These are phyloP conservation scores for Pachyuromys duprasi DNA, from an alignment of 2,797 vertebrate genomes.

Conservation along the genomic window DNA sequence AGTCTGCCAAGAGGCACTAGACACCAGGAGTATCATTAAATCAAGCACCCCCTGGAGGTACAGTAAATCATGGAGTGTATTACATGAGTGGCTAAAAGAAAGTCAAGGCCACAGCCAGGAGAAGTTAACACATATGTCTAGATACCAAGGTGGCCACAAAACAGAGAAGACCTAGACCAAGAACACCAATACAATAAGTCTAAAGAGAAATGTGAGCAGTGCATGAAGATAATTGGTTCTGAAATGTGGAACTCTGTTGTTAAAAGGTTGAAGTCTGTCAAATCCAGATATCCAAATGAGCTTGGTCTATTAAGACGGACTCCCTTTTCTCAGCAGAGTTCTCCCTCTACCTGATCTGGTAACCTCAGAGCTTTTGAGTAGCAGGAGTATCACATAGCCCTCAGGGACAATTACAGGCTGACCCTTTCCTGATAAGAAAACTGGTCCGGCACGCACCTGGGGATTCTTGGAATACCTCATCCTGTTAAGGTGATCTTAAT, in stretches of 20 bases:
- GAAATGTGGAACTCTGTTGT: background rate
- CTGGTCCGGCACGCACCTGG: no score
- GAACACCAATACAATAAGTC: background rate
- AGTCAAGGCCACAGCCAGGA: background rate
- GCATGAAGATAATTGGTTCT: background rate
- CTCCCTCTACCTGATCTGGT: no score
- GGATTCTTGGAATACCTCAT: no score
- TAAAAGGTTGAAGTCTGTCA: no score
- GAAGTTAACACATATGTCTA: background rate
- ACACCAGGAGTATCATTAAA: slow-evolving; percentile 34
- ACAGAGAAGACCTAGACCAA: background rate
- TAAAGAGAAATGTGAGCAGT: background rate
- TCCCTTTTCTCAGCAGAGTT: no score
- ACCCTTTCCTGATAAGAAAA: no score
- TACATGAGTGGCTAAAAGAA: background rate
- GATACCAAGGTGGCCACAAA: background rate
- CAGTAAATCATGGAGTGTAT: background rate
- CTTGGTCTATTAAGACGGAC: no score
- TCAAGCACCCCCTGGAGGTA: slow-evolving; percentile 12
- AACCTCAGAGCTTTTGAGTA: no score
- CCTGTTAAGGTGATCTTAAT: no score
- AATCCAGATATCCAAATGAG: no score
- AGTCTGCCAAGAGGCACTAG: background rate
- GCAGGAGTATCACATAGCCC: no score
- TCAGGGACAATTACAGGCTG: no score